Evolutionary conservation across 1,140 invertebrate species (phyloP).

Genomic region (Diploscapter pachys): DNA sequence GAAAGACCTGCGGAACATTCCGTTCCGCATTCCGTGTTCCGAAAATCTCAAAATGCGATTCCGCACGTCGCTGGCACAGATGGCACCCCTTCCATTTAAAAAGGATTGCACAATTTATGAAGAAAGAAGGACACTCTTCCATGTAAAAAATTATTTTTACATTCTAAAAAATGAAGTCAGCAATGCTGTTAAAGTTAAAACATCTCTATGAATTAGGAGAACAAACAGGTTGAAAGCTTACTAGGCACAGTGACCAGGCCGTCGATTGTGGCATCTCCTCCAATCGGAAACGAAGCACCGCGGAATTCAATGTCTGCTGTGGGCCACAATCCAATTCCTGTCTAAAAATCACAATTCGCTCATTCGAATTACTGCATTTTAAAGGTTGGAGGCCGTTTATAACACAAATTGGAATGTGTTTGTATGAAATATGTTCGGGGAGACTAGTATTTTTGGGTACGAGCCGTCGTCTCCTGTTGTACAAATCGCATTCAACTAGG

Average conservation of each 20-base stretch:
- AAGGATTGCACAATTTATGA: not conserved
- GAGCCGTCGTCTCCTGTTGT: too few species aligned
- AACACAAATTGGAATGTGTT: not conserved
- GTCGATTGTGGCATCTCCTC: conserved; percentile 57
- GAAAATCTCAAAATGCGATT: too few species aligned
- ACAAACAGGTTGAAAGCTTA: not conserved
- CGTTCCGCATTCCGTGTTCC: not conserved
- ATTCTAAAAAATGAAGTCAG: not conserved
- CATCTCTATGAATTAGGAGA: not conserved
- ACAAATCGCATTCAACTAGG: not conserved
- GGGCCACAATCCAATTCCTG: conserved; percentile 54
- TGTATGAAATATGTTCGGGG: not conserved
- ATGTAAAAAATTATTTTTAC: not conserved
- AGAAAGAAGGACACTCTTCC: not conserved
- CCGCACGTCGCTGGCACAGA: too few species aligned
- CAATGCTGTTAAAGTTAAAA: not conserved
- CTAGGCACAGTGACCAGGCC: conserved; percentile 55
- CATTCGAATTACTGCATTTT: not conserved
- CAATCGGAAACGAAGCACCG: conserved; percentile 55
- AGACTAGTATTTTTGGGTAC: not conserved
- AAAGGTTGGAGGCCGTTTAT: not conserved
- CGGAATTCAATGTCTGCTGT: conserved; percentile 54
- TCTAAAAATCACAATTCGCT: conserved; percentile 24
- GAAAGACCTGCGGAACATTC: not conserved
- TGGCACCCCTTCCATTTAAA: not conserved